Evolutionary conservation across 1,140 invertebrate genomes (phyloP), one percentile per base, ranked within the genome.

Genomic region (Eumaeus atala): DNA sequence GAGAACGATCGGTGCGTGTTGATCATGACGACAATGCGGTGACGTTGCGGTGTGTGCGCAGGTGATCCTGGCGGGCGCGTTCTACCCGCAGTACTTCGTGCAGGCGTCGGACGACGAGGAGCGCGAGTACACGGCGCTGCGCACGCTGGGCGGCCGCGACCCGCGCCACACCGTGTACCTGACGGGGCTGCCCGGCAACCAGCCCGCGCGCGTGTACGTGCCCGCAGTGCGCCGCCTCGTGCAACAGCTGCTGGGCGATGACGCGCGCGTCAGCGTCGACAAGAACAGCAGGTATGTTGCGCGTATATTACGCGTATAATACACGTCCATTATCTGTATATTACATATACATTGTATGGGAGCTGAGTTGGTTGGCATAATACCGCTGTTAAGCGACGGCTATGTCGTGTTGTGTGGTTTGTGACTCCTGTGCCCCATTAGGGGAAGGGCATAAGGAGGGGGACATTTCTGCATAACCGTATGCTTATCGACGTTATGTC

Each of bases 41-140:
- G n/a, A n/a, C n/a, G n/a, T 16, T 8, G 6, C 9, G 21, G 35
- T 33, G 14, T 12, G 16, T 54, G 37, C 0, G 9, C 69, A 95
- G 92, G 74, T 95, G 34, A 87, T 93, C 2, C 82, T 95, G 34
- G 92, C 92, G 58, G 94, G 93, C 9, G 95, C 95, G 14, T 98
- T 98, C 84, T 98, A 97, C 88, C 97, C 97, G 0, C 92, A 97
- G 77, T 98, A 95, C 74, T 98, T 95, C 83, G 67, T 92, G 9
- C 91, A 92, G 35, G 78, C 74, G 12, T 84, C 77, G 0, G 64
- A 84, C 28, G 84, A 90, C 37, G 89, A 92, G 55, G 68, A 73
- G 0, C 72, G 87, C 12, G 93, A 95, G 68, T 78, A 87, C 0
- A 83, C 90, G 0, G 89, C 92, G 0, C 86, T 92, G 0, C 91